Base-by-base conservation (phyloP, 1,140 invertebrate species). In the Bombus superbus region DNA sequence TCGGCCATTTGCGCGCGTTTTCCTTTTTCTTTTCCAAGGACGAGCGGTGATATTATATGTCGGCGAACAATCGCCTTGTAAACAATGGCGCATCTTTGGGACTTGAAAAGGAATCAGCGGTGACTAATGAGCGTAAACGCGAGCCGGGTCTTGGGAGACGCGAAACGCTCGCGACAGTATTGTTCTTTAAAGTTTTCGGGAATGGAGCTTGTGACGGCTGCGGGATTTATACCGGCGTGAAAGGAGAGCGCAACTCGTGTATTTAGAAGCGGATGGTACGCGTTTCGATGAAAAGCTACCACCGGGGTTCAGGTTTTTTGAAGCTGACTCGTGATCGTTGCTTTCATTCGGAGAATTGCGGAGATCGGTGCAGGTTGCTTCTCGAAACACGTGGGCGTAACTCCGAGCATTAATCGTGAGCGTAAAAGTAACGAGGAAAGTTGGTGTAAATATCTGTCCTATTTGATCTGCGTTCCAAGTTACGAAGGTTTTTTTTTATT, bases 111-210 rank as follows among this genome's bases (percentile, higher is more conserved):
- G 82, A 59, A 79, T 84, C 82, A 71, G 32, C 64, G 75, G 69
- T 84, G 53, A 84, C 83, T 84, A 80, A 84, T 80, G 76, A 80
- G 76, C 81, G 74, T 79, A 66, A 84, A 40, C 64, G 35, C n/a
- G 66, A 42, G 40, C 22, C 44, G 38, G 5, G 53, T 32, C n/a
- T 53, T 35, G 32, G n/a, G 5, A 32, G 22, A 38, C 28, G 10
- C 28, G 66, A 13, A 32, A 28, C n/a, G 25, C 10, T 47, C 38
- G 44, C 28, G 47, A 42, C 28, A 53, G 66, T 79, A 79, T 84
- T 84, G 83, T 84, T 72, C 83, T 80, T 79, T 47, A 38, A 59
- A 77, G 73, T 76, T 77, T 77, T 83, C 73, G 40, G 73, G 42
- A n/a, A 71, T 22, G 13, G n/a, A 59, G 28, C 35, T 11, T 15